Evolutionary conservation across 2,888 invertebrate genomes (phyloP).

Genomic region (Sesamia inferens): DNA sequence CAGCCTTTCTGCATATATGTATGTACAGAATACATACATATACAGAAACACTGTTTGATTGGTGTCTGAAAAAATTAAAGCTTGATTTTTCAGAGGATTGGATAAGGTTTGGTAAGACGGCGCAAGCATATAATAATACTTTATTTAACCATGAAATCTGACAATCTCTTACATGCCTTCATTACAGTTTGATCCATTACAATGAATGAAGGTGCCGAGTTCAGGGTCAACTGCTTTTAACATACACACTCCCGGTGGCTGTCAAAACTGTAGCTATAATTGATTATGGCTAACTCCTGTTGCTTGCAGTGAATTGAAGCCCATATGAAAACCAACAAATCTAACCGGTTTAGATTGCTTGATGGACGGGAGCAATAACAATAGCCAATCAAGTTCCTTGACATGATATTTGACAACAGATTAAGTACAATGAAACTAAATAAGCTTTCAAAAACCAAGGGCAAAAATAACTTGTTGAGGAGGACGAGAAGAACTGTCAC

Average conservation of each 20-base stretch:
- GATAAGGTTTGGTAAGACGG: not conserved
- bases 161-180: not conserved
- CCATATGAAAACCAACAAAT: not conserved
- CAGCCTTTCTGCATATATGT: too few species aligned
- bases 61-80: not conserved
- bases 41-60: not conserved
- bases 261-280: not conserved
- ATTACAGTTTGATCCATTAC: not conserved
- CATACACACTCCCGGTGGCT: not conserved
- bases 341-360: slow-evolving; percentile 14
- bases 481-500: too few species aligned
- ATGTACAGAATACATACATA: too few species aligned
- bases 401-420: slow-evolving; percentile 18
- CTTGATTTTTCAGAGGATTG: not conserved
- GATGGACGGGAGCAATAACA: slow-evolving; percentile 14
- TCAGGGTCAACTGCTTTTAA: slow-evolving; percentile 6
- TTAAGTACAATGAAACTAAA: slow-evolving; percentile 1
- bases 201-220: not conserved
- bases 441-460: slow-evolving; percentile 15
- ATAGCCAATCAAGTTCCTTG: slow-evolving; percentile 20
- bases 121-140: not conserved
- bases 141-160: not conserved
- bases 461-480: not conserved
- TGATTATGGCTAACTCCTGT: not conserved
- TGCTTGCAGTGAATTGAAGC: not conserved